These are phyloP conservation scores for Nomada ferruginata DNA, from an alignment of 2,888 invertebrate species.

Conservation along the genomic window DNA sequence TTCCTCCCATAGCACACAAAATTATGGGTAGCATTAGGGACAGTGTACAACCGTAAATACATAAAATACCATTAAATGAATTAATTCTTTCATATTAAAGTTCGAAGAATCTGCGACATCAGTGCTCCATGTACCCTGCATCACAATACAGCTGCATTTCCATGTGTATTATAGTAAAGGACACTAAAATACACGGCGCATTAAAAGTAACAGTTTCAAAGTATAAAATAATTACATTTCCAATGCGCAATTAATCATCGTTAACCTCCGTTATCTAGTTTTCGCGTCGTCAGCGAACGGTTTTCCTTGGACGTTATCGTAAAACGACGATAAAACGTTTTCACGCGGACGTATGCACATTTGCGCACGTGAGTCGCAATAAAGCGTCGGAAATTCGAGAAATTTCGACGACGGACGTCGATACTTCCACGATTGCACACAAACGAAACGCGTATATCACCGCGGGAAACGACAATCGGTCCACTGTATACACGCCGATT, in stretches of 20 bases:
- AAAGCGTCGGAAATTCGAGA: slow-evolving; percentile 37
- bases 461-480: slow-evolving; percentile 59
- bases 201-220: too few relatives aligned
- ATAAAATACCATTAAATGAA: too few relatives aligned
- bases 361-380: neutral
- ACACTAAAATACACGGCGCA: too few relatives aligned
- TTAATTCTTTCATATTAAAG: too few relatives aligned
- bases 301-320: slow-evolving; percentile 3
- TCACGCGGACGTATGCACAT: neutral
- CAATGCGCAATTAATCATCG: slow-evolving; percentile 2
- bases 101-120: too few relatives aligned
- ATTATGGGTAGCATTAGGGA: too few relatives aligned
- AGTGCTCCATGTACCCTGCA: too few relatives aligned
- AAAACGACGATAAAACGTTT: neutral
- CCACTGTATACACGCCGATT: slow-evolving; percentile 41
- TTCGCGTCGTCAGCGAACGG: neutral
- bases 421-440: slow-evolving; percentile 13
- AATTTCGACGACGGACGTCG: slow-evolving; percentile 32
- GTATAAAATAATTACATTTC: neutral
- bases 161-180: too few relatives aligned
- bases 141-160: too few relatives aligned
- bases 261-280: neutral
- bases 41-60: too few relatives aligned
- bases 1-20: too few relatives aligned
- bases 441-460: slow-evolving; percentile 31